A percentile compares a stretch with the other conserved stretches of the same genome.
These are phyloP conservation scores for Gyps fulvus DNA, from an alignment of 2,113 vertebrate genomes.

Conservation along the genomic window DNA sequence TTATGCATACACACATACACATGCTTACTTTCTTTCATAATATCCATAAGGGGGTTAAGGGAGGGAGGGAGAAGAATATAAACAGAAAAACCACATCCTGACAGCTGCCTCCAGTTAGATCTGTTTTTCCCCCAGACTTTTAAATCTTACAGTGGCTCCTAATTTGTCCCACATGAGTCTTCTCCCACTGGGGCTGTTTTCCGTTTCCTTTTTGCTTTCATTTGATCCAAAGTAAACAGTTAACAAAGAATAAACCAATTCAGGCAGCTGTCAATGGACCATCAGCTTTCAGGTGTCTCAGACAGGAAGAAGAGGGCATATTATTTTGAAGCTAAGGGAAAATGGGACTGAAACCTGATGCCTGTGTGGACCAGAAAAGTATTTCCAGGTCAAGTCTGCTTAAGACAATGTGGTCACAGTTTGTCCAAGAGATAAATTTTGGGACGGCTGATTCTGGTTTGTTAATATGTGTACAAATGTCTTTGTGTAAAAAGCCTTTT, in stretches of 20 bases:
- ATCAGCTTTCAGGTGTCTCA: conserved; percentile 59
- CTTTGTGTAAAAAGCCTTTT: not conserved
- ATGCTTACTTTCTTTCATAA: conserved; percentile 39
- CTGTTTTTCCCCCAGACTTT: conserved; percentile 7
- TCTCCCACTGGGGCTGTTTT: conserved; percentile 44
- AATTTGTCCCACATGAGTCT: conserved; percentile 82
- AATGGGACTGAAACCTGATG: not conserved
- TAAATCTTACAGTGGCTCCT: conserved; percentile 69
- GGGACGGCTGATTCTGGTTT: not conserved
- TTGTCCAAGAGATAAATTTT: not conserved
- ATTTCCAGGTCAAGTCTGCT: not conserved
- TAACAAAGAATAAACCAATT: conserved; percentile 69
- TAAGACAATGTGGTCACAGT: not conserved
- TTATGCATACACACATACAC: not conserved
- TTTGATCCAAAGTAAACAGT: conserved; percentile 65
- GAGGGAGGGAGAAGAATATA: conserved; percentile 51
- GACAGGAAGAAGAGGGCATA: conserved; percentile 30
- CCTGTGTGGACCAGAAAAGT: not conserved
- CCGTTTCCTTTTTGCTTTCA: conserved; percentile 56
- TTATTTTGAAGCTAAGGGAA: not conserved
- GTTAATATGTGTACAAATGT: not conserved
- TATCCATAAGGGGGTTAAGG: conserved; percentile 42
- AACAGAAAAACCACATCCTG: conserved; percentile 76
- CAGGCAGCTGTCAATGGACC: conserved; percentile 59
- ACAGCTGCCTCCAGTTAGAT: conserved; percentile 73